Base-by-base conservation (phyloP, 2,888 invertebrate genomes). In the Andrena hattorfiana region DNA sequence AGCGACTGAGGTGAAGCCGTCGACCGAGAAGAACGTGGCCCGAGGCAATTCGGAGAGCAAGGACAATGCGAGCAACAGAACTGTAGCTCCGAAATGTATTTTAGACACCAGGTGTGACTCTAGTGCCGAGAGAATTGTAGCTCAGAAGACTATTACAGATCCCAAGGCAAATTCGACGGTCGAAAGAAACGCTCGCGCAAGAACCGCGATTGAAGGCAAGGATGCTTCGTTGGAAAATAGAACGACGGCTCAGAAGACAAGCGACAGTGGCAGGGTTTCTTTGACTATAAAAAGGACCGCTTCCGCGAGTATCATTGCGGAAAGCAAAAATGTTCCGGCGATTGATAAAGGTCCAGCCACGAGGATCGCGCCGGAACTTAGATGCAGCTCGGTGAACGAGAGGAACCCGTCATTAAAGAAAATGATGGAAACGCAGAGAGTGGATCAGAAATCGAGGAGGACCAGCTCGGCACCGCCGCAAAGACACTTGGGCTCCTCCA, bases 381-480 rank as follows among this genome's bases (percentile, higher is more conserved):
- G 66, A 8, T 71, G 70, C 2, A 71, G 23, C 13, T 74, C 73
- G 51, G 73, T 79, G 64, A 79, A 72, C 76, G 81, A 82, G n/a
- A 82, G 20, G 2, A 69, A 49, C 32, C 8, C 42, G 10, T 6
- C 35, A 2, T 32, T 35, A 26, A 75, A 32, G 26, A 74, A 72
- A 10, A 26, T 51, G 20, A 20, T 6, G 8, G 78, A 83, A n/a
- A 42, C 4, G n/a, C 70, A 63, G 32, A 69, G 16, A 13, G 26
- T 26, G 6, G 79, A 82, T 2, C 70, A 69, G 7, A 89, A 85
- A 59, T 62, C 86, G 4, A 88, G 89, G 13, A 89, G 91, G n/a
- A 91, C 91, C 0, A 91, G 77, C 62, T 94, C 93, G 2, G 93
- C 93, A 0, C 93, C 93, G 1, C 90, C 92, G 0, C 92, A 91